These are phyloP conservation scores for Scaeva pyrastri DNA, from an alignment of 2,888 invertebrate genomes.

Conservation along the genomic window DNA sequence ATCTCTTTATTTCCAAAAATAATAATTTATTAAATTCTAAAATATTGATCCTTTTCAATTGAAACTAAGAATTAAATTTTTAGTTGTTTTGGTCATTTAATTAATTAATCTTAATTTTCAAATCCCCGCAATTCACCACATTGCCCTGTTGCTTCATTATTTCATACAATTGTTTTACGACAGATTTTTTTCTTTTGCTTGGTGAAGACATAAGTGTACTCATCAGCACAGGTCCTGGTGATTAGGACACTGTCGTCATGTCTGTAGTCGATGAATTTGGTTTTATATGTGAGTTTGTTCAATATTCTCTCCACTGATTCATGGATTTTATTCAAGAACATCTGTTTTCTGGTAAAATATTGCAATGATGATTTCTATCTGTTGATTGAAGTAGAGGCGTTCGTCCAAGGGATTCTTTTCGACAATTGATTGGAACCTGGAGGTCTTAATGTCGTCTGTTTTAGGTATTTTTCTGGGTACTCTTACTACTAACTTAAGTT, in stretches of 20 bases:
- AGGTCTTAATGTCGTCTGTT: not conserved
- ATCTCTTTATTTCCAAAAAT: too few species aligned
- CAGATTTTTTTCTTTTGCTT: not conserved
- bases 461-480: not conserved
- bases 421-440: too few species aligned
- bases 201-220: not conserved
- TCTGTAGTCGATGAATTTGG: not conserved
- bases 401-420: not conserved
- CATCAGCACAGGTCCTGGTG: not conserved
- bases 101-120: not conserved
- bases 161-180: slow-evolving; percentile 14
- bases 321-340: slow-evolving; percentile 1
- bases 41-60: too few species aligned
- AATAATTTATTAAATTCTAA: too few species aligned
- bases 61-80: too few species aligned
- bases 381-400: not conserved
- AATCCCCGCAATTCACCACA: slow-evolving; percentile 12
- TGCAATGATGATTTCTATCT: not conserved
- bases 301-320: not conserved
- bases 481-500: too few species aligned
- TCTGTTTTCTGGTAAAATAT: slow-evolving; percentile 5
- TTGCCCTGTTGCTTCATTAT: not conserved
- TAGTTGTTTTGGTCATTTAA: too few species aligned
- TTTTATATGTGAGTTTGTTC: not conserved
- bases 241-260: not conserved